These are phyloP conservation scores for Mongoloraphidia duomilia DNA, from an alignment of 2,888 invertebrate species.

Conservation along the genomic window DNA sequence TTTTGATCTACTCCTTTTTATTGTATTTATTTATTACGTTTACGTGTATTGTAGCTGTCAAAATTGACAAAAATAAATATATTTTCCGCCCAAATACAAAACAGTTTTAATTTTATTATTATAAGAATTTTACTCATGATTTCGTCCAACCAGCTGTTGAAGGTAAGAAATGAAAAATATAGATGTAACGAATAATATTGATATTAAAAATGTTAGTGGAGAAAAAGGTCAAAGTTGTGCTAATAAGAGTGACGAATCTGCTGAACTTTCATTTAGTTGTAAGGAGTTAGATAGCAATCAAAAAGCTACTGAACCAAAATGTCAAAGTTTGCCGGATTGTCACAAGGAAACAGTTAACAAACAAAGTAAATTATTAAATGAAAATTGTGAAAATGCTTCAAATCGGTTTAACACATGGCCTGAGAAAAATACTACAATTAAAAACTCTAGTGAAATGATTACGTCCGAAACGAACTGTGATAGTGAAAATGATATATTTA, in stretches of 20 bases:
- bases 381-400: conserved; percentile 9
- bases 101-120: background rate
- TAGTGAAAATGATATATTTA: conserved; percentile 2
- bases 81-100: conserved; percentile 10
- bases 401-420: conserved; percentile 37
- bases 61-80: background rate
- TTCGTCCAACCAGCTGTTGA: background rate
- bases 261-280: no score
- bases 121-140: background rate
- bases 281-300: no score
- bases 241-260: no score
- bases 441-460: conserved; percentile 18
- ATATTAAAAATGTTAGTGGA: background rate
- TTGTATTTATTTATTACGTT: no score
- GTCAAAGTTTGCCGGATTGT: conserved; percentile 30
- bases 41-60: no score
- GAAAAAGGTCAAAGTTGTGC: background rate
- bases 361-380: conserved; percentile 10
- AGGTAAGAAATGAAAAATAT: background rate
- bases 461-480: conserved; percentile 5
- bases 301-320: conserved; percentile 18
- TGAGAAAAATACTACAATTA: conserved; percentile 29
- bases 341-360: conserved; percentile 21
- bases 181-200: background rate
- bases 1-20: background rate